Evolutionary conservation across 2,888 invertebrate species (phyloP).

Genomic region (Cheilosia grossa): DNA sequence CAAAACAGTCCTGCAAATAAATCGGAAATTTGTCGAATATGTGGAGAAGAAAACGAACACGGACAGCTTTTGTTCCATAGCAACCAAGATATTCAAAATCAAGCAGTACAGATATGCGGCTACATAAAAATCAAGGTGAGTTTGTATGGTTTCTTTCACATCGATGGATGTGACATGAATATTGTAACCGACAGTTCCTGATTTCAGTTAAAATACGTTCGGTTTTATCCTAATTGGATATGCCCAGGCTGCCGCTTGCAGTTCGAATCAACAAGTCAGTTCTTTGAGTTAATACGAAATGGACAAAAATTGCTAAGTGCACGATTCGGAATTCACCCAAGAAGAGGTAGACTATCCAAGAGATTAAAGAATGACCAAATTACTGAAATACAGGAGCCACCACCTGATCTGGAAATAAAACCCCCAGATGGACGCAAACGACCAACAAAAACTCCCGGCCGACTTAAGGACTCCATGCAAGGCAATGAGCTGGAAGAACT

Average conservation of each 20-base stretch:
- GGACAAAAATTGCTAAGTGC: constrained; percentile 85
- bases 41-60: constrained; percentile 89
- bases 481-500: constrained; percentile 90
- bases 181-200: neutral
- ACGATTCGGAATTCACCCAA: constrained; percentile 81
- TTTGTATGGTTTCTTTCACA: constrained; percentile 54
- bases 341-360: constrained; percentile 67
- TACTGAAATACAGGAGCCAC: constrained; percentile 80
- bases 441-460: constrained; percentile 87
- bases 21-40: constrained; percentile 90
- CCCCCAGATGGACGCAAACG: constrained; percentile 78
- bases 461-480: constrained; percentile 87
- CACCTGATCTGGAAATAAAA: neutral
- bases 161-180: neutral
- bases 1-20: constrained; percentile 81
- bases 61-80: constrained; percentile 87
- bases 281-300: constrained; percentile 88
- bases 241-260: constrained; percentile 91
- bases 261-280: constrained; percentile 89
- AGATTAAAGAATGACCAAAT: neutral
- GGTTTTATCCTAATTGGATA: constrained; percentile 88
- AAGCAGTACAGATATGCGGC: constrained; percentile 57
- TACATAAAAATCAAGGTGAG: constrained; percentile 56
- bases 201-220: constrained; percentile 87
- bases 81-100: constrained; percentile 85